Base-by-base conservation (phyloP, 2,888 invertebrate genomes). In the Ichneumoninae sp. region DNA sequence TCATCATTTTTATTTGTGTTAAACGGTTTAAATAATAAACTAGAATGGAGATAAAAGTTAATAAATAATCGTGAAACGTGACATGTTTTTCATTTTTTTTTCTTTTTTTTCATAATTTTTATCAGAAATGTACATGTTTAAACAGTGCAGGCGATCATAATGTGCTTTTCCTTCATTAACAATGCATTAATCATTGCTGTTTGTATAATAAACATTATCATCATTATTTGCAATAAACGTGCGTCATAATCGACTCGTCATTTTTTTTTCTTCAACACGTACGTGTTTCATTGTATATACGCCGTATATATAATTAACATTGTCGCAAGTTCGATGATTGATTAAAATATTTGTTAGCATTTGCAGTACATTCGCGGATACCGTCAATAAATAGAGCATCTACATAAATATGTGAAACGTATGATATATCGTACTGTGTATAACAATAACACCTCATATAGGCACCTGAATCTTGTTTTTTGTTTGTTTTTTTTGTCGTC, bases 371-470 rank as follows among this genome's bases (percentile, higher is more conserved):
- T 80, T 72, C 52, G 66, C 76, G 71, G 8, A 60, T 79, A 66
- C 66, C 66, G 79, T 85, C 76, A 72, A 78, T 82, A 85, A 79
- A 82, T 80, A 70, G 78, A 83, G 84, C 83, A 83, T 83, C 84
- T 80, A 84, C 78, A 84, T 80, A 82, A 85, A 72, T 85, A 80
- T 85, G 79, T 75, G 80, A 76, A 85, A 82, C 84, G 82, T 66
- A 68, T 62, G 74, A 82, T 80, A 85, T 82, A 85, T 82, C 79
- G 82, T 76, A 69, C 72, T 68, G 52, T 70, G 36, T 76, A 79
- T 75, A 84, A 84, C 82, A 75, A 82, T 82, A 79, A 82, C 75
- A 82, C 84, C 84, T 47, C 72, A 78, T 76, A 80, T 84, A 84
- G 84, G 84, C 84, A 84, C 84, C 84, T 76, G 81, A 75, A 84